A percentile compares a stretch with the other conserved stretches of the same genome.
Evolutionary conservation across 2,797 vertebrate species (phyloP).

Genomic region (Darevskia nairensis): DNA sequence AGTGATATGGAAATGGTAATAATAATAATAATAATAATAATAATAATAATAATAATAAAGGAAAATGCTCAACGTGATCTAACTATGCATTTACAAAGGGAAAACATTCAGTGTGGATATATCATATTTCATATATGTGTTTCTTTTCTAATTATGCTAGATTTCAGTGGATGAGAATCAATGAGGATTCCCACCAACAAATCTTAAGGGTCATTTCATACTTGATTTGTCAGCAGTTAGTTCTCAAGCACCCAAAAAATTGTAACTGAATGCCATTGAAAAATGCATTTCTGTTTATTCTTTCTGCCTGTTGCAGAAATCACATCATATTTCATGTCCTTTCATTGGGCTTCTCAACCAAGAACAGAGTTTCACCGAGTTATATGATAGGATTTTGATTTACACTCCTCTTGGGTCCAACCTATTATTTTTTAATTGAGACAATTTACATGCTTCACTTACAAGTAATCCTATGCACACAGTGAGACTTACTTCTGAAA

Average conservation of each 20-base stretch:
- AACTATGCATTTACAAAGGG: too few relatives aligned
- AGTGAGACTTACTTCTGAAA: background rate
- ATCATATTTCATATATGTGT: too few relatives aligned
- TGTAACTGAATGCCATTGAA: too few relatives aligned
- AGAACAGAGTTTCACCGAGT: background rate
- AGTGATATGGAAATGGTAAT: too few relatives aligned
- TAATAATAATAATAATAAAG: too few relatives aligned
- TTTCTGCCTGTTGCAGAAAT: background rate
- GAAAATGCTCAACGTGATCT: too few relatives aligned
- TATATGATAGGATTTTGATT: background rate
- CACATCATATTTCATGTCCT: background rate
- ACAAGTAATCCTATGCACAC: background rate
- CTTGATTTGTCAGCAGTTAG: too few relatives aligned
- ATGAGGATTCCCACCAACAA: background rate
- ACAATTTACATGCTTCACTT: background rate
- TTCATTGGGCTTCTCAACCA: background rate
- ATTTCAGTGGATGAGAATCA: background rate
- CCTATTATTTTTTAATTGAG: background rate
- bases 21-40: too few relatives aligned
- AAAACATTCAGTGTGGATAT: too few relatives aligned
- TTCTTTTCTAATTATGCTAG: too few relatives aligned
- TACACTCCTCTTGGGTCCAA: background rate
- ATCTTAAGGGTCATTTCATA: background rate
- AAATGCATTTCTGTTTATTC: background rate
- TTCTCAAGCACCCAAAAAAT: too few relatives aligned